These are phyloP conservation scores for Crotalus tigris DNA, from an alignment of 2,113 vertebrate species.

Conservation along the genomic window DNA sequence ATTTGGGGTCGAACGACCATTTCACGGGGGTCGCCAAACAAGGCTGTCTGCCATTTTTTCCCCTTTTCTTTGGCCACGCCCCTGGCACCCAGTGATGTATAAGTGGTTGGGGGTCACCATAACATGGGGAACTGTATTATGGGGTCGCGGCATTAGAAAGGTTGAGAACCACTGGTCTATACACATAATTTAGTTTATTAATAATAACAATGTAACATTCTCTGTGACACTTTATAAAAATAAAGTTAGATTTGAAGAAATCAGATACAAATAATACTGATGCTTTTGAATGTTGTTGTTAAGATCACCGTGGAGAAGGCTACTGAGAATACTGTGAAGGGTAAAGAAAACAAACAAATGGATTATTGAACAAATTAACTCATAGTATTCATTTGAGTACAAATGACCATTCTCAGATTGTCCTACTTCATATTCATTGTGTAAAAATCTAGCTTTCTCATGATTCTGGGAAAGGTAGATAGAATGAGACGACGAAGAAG, in stretches of 20 bases:
- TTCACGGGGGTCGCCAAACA: too few species aligned
- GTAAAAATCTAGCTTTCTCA: not conserved
- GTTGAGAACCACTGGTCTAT: not conserved
- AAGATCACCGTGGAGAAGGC: not conserved
- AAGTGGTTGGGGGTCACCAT: too few species aligned
- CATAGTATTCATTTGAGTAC: not conserved
- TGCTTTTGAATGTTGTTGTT: not conserved
- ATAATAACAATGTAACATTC: not conserved
- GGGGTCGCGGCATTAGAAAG: too few species aligned
- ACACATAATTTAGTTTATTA: not conserved
- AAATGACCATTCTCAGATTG: not conserved
- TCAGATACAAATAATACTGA: not conserved
- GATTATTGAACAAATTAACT: not conserved
- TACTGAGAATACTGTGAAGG: not conserved
- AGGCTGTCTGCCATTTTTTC: too few species aligned
- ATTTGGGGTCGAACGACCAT: too few species aligned
- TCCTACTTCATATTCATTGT: not conserved
- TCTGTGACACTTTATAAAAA: not conserved
- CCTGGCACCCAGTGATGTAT: too few species aligned
- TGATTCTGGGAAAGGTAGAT: not conserved
- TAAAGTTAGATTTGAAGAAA: not conserved
- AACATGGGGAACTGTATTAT: too few species aligned
- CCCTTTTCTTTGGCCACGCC: too few species aligned
- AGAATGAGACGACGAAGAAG: not conserved
- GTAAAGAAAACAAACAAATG: not conserved